phyloP scores from a whole-genome alignment of 2,888 invertebrate genomes.

The Cacoxenus indagator region DNA sequence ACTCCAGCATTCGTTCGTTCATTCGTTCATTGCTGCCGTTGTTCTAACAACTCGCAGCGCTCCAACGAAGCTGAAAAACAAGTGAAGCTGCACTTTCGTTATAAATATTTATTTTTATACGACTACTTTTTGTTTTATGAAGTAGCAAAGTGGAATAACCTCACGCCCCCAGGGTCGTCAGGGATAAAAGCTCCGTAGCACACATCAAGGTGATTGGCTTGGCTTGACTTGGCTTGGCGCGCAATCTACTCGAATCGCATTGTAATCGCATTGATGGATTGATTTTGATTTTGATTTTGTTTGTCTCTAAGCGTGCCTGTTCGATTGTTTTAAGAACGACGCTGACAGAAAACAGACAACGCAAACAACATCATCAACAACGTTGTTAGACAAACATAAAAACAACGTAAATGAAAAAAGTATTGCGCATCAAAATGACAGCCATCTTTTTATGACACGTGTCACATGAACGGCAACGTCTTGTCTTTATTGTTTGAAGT shows the following conservation, averaged over 20 bases:
- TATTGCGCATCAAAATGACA: constrained; percentile 58
- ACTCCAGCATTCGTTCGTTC: background rate
- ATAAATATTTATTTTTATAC: constrained; percentile 56
- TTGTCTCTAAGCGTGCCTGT: background rate
- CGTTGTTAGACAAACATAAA: constrained; percentile 22
- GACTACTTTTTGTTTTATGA: constrained; percentile 20
- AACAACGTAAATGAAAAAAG: constrained; percentile 7
- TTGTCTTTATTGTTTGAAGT: background rate
- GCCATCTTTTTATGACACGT: constrained; percentile 64
- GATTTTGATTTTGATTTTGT: constrained; percentile 51
- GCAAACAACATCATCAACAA: background rate
- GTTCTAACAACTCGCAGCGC: constrained; percentile 33
- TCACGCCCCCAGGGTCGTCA: background rate
- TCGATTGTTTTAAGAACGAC: constrained; percentile 8
- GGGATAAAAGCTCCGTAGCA: background rate
- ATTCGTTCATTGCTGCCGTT: too few species aligned
- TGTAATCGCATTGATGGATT: constrained; percentile 38
- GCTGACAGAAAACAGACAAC: background rate
- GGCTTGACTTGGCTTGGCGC: background rate
- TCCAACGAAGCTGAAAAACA: constrained; percentile 62
- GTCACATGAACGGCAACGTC: too few species aligned
- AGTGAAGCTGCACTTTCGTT: constrained; percentile 61
- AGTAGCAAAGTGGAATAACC: constrained; percentile 13
- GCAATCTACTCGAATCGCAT: background rate
- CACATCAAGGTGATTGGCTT: background rate